A percentile compares a stretch with the other conserved stretches of the same genome.
phyloP scores from a whole-genome alignment of 2,888 invertebrate genomes.

The Agrotis clavis region DNA sequence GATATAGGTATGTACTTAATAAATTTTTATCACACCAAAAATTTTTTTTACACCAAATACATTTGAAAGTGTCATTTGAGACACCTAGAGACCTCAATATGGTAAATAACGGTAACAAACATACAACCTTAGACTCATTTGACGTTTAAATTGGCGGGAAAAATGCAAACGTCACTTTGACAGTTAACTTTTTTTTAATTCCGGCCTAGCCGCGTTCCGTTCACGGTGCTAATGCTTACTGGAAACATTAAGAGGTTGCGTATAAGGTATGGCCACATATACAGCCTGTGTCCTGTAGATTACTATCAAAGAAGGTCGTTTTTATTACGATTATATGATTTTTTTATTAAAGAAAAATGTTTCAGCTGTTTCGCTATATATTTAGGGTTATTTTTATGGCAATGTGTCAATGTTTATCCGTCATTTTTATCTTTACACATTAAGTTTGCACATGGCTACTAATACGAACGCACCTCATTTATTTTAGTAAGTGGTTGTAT shows the following conservation, averaged over 20 bases:
- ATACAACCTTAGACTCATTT: slow-evolving; percentile 41
- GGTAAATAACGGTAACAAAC: slow-evolving; percentile 42
- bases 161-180: slow-evolving; percentile 68
- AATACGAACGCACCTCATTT: slow-evolving; percentile 26
- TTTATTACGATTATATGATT: slow-evolving; percentile 58
- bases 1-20: slow-evolving; percentile 33
- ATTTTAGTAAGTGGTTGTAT: slow-evolving; percentile 13
- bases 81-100: slow-evolving; percentile 53
- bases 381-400: slow-evolving; percentile 35
- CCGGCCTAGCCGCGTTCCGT: slow-evolving; percentile 50
- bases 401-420: slow-evolving; percentile 25
- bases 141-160: slow-evolving; percentile 65
- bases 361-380: slow-evolving; percentile 47
- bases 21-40: slow-evolving; percentile 59
- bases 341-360: slow-evolving; percentile 43
- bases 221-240: slow-evolving; percentile 56
- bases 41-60: slow-evolving; percentile 55
- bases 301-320: slow-evolving; percentile 42
- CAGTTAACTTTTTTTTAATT: slow-evolving; percentile 62
- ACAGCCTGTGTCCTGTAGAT: slow-evolving; percentile 45
- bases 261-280: slow-evolving; percentile 54
- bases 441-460: slow-evolving; percentile 33
- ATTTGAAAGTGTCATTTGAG: slow-evolving; percentile 38
- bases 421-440: slow-evolving; percentile 32
- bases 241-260: slow-evolving; percentile 57